phyloP scores from a whole-genome alignment of 2,797 vertebrate genomes.

The Sus cebifrons region DNA sequence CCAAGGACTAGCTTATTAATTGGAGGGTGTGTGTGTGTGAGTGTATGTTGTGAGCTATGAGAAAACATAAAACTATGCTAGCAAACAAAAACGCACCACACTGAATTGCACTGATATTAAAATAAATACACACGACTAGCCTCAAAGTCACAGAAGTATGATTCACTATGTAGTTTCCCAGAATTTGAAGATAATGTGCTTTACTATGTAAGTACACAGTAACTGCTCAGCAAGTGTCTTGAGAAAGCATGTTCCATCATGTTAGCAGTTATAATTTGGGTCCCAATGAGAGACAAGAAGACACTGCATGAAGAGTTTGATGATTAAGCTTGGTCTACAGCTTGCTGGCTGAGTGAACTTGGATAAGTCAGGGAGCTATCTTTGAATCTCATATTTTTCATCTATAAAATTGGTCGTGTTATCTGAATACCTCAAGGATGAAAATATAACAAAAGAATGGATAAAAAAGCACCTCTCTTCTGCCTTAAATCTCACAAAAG shows the following conservation, averaged over 20 bases:
- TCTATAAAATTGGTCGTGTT: neutral
- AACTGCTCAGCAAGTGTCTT: slow-evolving; percentile 17
- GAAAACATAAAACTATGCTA: neutral
- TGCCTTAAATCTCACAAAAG: neutral
- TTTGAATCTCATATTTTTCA: neutral
- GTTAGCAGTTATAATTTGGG: neutral
- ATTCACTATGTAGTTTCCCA: neutral
- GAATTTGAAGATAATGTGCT: slow-evolving; percentile 60
- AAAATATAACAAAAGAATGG: neutral
- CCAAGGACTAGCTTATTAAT: neutral
- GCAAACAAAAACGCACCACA: neutral
- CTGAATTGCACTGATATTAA: neutral
- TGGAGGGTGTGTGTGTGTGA: neutral
- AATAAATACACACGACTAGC: neutral
- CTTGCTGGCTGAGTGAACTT: neutral
- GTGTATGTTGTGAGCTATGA: neutral
- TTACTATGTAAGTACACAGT: neutral
- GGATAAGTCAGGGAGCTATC: neutral
- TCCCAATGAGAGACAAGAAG: neutral
- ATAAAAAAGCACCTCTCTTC: neutral
- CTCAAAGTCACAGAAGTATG: neutral
- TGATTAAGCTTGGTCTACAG: neutral
- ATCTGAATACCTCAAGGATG: neutral
- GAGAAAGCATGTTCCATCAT: neutral
- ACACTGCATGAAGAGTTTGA: neutral